Percentiles rank a stretch among this genome's conserved stretches.
These are phyloP conservation scores for Elymnias hypermnestra DNA, from an alignment of 1,140 invertebrate species.

Conservation along the genomic window DNA sequence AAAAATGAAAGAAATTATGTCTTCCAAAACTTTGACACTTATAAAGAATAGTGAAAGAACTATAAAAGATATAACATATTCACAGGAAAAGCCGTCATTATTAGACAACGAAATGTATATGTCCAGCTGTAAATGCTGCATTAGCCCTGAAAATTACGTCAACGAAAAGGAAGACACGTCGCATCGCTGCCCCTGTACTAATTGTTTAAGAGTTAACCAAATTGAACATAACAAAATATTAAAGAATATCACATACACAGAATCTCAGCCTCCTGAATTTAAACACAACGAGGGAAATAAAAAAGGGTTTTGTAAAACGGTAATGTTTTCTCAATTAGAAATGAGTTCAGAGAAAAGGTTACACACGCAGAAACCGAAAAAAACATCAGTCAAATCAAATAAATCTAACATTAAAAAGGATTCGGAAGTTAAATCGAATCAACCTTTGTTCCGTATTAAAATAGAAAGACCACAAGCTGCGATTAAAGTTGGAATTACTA, in stretches of 20 bases:
- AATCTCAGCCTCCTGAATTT: no score
- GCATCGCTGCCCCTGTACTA: neutral
- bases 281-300: no score
- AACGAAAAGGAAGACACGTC: neutral
- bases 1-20: neutral
- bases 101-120: neutral
- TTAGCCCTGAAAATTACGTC: neutral
- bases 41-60: slow-evolving; percentile 11
- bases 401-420: slow-evolving; percentile 1
- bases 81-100: slow-evolving; percentile 3
- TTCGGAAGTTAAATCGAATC: neutral
- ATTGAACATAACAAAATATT: neutral
- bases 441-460: slow-evolving; percentile 30
- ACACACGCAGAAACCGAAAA: no score
- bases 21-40: neutral
- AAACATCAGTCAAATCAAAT: neutral
- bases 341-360: neutral
- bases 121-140: neutral
- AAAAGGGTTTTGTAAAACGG: neutral
- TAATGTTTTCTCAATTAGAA: neutral
- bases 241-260: neutral
- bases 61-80: slow-evolving; percentile 11
- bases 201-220: neutral
- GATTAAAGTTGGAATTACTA: slow-evolving; percentile 27
- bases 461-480: slow-evolving; percentile 33